Evolutionary conservation across 2,888 invertebrate species (phyloP), one percentile per base, ranked within the genome.

Genomic region (Lordiphosa andalusiaca): DNA sequence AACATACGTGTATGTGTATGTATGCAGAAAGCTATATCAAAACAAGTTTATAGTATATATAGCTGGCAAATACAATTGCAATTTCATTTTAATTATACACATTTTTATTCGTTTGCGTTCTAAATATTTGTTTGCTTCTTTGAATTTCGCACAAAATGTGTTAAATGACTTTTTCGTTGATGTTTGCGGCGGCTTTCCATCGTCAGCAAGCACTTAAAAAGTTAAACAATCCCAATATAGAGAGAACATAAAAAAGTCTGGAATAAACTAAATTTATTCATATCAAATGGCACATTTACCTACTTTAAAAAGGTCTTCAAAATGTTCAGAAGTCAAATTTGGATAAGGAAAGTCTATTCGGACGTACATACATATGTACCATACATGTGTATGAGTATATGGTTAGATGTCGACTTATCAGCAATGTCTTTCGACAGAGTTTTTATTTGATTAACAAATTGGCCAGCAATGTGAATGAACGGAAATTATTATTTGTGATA

Each of bases 61-160:
- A 10, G 30, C 30, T 30, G 30, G 9, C 55, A 67, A 68, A 56
- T 62, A 82, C 72, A 82, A 77, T 82, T 77, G 76, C 83, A 75
- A 71, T 74, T 78, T 82, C 56, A 74, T 74, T 76, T 78, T 61
- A 78, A 78, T 78, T 78, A 77, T 63, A 56, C 39, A 12, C 58
- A 38, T 12, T 35, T 50, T 42, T 38, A 16, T 33, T 44, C 3
- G 19, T 37, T 71, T 51, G 52, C 53, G 58, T 59, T 78, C 53
- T 59, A 68, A 12, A 50, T 55, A 36, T 56, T 53, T 54, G 12
- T 39, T 33, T 19, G 19, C 52, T n/a, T 47, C 47, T 56, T 65
- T 60, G 36, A 42, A 30, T 46, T 47, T 67, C 42, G 56, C 53
- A 49, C 65, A 46, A 71, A 76, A 73, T 73, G 77, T 82, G 71